Conservation (phyloP, 2,888 invertebrate genomes). For the Acleris emargana region DNA sequence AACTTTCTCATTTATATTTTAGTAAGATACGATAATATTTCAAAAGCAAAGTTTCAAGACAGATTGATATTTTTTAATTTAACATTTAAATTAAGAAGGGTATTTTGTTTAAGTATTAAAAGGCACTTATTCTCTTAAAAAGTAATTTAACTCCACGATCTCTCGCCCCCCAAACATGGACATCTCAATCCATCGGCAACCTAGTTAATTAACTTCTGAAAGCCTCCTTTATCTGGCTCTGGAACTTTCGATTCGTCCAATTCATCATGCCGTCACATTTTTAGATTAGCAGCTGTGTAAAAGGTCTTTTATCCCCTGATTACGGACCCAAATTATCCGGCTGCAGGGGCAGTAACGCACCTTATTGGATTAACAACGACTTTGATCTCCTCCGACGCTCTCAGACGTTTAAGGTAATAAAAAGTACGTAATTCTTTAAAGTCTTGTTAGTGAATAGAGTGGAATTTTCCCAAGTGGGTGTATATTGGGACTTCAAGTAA, state of each 20-base stretch:
- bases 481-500: conserved; percentile 39
- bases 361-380: conserved; percentile 76
- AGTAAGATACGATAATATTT: too few relatives aligned
- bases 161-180: conserved; percentile 4
- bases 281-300: conserved; percentile 67
- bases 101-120: neutral
- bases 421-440: conserved; percentile 73
- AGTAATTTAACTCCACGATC: conserved; percentile 10
- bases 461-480: conserved; percentile 63
- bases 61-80: too few relatives aligned
- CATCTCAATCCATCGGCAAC: conserved; percentile 29
- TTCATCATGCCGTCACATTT: conserved; percentile 59
- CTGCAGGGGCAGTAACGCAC: conserved; percentile 66
- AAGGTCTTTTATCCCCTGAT: conserved; percentile 66
- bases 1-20: too few relatives aligned
- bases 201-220: conserved; percentile 36
- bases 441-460: conserved; percentile 65
- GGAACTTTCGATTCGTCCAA: conserved; percentile 52
- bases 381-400: conserved; percentile 71
- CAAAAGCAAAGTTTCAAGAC: too few relatives aligned
- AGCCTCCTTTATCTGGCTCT: conserved; percentile 36
- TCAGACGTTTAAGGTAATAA: conserved; percentile 70
- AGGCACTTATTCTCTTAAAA: neutral
- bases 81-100: too few relatives aligned
- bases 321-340: conserved; percentile 71